A percentile compares a stretch with the other conserved stretches of the same genome.
phyloP scores from a whole-genome alignment of 2,113 vertebrate genomes.

The Psilopsiagon aurifrons region DNA sequence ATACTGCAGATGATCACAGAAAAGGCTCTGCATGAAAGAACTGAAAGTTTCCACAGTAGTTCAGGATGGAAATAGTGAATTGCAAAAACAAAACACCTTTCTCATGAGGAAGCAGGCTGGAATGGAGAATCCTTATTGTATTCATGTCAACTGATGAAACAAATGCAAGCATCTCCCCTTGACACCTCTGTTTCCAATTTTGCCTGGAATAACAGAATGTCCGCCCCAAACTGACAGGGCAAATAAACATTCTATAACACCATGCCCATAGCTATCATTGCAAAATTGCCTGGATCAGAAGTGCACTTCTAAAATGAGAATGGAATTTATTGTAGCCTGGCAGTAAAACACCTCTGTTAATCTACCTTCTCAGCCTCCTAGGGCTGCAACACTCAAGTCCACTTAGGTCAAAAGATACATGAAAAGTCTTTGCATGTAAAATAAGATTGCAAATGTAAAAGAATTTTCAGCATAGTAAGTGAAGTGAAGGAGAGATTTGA shows the following conservation, averaged over 20 bases:
- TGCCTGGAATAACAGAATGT: background rate
- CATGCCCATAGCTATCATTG: background rate
- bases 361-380: conserved; percentile 21
- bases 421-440: background rate
- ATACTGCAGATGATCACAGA: background rate
- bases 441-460: background rate
- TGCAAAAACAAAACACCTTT: background rate
- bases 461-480: background rate
- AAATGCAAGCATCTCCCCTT: background rate
- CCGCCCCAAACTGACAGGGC: background rate
- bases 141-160: background rate
- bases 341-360: conserved; percentile 8
- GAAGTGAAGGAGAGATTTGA: background rate
- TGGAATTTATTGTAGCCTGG: background rate
- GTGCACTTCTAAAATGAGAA: conserved; percentile 4
- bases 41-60: accelerated
- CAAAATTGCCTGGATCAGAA: conserved; percentile 8
- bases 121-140: background rate
- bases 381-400: background rate
- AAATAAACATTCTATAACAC: background rate
- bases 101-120: background rate
- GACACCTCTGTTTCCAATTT: conserved; percentile 15
- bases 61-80: background rate
- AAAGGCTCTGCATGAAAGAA: background rate
- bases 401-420: conserved; percentile 8